A percentile compares a stretch with the other conserved stretches of the same genome.
Evolutionary conservation across 2,888 invertebrate genomes (phyloP).

Genomic region (Bellardia pandia): DNA sequence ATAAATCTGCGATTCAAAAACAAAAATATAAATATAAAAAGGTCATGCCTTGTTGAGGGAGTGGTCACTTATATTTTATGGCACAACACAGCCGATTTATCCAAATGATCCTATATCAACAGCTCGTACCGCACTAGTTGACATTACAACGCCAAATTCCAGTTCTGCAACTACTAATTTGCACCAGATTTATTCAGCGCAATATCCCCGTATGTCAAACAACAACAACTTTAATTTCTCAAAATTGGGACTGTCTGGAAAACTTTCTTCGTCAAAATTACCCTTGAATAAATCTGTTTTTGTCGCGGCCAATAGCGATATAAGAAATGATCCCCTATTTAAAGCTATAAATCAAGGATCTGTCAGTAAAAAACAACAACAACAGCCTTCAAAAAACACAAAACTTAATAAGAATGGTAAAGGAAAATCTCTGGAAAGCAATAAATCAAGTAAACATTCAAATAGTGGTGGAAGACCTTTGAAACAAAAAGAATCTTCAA

Average conservation of each 20-base stretch:
- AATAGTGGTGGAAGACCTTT: slow-evolving; percentile 73
- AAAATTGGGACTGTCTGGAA: slow-evolving; percentile 70
- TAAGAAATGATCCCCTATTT: slow-evolving; percentile 76
- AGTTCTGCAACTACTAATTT: slow-evolving; percentile 80
- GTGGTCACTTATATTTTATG: slow-evolving; percentile 97
- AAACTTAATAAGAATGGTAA: slow-evolving; percentile 74
- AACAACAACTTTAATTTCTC: slow-evolving; percentile 75
- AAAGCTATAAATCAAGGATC: slow-evolving; percentile 61
- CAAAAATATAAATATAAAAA: slow-evolving; percentile 79
- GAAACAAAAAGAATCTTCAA: slow-evolving; percentile 74
- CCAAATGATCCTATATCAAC: slow-evolving; percentile 87
- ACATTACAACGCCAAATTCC: slow-evolving; percentile 81
- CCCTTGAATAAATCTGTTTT: slow-evolving; percentile 78
- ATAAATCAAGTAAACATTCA: slow-evolving; percentile 70
- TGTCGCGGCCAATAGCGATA: slow-evolving; percentile 73
- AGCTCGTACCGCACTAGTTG: slow-evolving; percentile 78
- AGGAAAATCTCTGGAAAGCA: slow-evolving; percentile 75
- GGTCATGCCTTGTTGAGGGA: slow-evolving; percentile 95
- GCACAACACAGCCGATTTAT: slow-evolving; percentile 89
- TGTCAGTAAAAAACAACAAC: slow-evolving; percentile 69
- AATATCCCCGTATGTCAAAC: slow-evolving; percentile 82
- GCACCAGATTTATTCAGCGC: slow-evolving; percentile 82
- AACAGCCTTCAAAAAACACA: slow-evolving; percentile 70
- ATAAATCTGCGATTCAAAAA: background rate
- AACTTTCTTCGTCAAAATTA: slow-evolving; percentile 75